Conservation (phyloP, 2,888 invertebrate genomes). For the Agrilus biguttatus region DNA sequence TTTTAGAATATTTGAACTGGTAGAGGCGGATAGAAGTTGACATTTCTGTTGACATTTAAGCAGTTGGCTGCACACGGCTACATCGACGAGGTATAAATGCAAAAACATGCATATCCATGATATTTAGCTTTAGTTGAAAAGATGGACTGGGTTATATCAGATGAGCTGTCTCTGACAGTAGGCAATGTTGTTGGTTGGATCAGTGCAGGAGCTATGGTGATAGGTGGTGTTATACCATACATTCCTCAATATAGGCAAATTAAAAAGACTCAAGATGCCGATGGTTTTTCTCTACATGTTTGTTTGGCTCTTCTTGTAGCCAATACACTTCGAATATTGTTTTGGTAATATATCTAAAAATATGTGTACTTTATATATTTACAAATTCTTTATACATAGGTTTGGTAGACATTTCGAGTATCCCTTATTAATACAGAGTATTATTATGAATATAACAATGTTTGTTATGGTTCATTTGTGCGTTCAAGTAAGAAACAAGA, state of each 20-base stretch:
- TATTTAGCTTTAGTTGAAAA: conserved; percentile 12
- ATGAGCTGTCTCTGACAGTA: conserved; percentile 58
- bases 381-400: conserved; percentile 46
- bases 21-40: too few species aligned
- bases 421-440: conserved; percentile 88
- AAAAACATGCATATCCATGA: neutral
- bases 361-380: neutral
- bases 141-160: conserved; percentile 70
- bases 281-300: conserved; percentile 94
- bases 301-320: conserved; percentile 90
- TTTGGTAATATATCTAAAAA: conserved; percentile 62
- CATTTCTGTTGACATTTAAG: too few species aligned
- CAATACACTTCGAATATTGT: conserved; percentile 91
- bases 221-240: conserved; percentile 91
- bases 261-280: conserved; percentile 76
- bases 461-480: conserved; percentile 88
- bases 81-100: too few species aligned
- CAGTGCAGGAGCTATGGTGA: conserved; percentile 80
- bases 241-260: conserved; percentile 95
- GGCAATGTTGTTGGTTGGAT: conserved; percentile 65
- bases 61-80: too few species aligned
- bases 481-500: conserved; percentile 71
- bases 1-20: too few species aligned
- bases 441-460: conserved; percentile 96
- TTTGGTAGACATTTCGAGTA: conserved; percentile 96